phyloP scores from a whole-genome alignment of 2,113 vertebrate species.

The Hemibagrus wyckioides region DNA sequence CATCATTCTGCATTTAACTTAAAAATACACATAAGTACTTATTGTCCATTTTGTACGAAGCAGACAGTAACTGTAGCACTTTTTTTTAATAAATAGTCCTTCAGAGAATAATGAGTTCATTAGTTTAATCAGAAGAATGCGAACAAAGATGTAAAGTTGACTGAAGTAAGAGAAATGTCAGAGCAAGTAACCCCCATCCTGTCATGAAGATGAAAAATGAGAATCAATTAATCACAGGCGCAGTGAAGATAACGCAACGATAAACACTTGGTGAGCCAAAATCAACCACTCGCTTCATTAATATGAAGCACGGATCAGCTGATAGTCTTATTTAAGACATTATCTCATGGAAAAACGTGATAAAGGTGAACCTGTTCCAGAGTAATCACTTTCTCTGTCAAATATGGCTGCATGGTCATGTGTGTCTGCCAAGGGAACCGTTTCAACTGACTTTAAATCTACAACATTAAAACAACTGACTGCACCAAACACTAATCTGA shows the following conservation, averaged over 20 bases:
- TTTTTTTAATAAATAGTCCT: background rate
- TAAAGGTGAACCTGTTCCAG: background rate
- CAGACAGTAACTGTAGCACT: background rate
- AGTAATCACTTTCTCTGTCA: background rate
- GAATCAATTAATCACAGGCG: background rate
- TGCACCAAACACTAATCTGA: background rate
- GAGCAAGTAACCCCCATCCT: no score
- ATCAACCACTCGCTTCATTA: background rate
- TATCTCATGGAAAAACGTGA: background rate
- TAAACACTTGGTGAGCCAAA: constrained; percentile 8
- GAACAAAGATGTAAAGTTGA: background rate
- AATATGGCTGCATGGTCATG: background rate
- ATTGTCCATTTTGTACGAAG: background rate
- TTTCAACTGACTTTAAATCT: constrained; percentile 7
- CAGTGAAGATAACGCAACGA: background rate
- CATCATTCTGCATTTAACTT: background rate
- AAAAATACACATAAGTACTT: background rate
- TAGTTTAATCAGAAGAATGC: background rate
- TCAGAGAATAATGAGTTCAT: background rate
- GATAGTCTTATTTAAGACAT: background rate
- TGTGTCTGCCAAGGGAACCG: background rate
- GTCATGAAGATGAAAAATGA: background rate
- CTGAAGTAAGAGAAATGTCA: background rate
- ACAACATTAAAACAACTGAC: background rate
- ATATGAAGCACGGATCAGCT: background rate